Base-by-base conservation (phyloP, 2,888 invertebrate species). In the Malachius bipustulatus region DNA sequence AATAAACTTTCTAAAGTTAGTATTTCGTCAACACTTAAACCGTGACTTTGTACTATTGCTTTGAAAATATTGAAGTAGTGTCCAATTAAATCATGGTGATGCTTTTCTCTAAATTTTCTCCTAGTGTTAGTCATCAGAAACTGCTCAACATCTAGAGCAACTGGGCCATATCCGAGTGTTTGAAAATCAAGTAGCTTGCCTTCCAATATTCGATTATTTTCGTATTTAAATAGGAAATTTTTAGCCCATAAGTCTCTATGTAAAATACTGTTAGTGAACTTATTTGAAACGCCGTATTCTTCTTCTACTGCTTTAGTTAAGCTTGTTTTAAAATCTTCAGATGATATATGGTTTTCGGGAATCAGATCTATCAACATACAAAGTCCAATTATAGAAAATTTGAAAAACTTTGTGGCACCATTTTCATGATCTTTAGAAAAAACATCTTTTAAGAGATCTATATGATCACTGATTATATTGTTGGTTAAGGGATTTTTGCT, bases 181-280 rank as follows among this genome's bases (percentile, higher is more conserved):
- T 59, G 59, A 37, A 48, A 59, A 42, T 59, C 59, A 10, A 59
- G 38, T 8, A 58, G 39, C 38, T 50, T 47, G 8, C 47, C 44
- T 2, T 47, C 38, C 2, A 35, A 30, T 16, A 38, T 29, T 14
- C 39, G 43, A 8, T 47, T 34, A 14, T 45, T 27, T 4, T 31
- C 31, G 19, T 55, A 55, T 13, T 35, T 37, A 40, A 50, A 54
- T 13, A 59, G 38, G 30, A 59, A 53, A 38, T 59, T 59, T 30
- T 53, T 57, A 2, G 43, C 39, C 59, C 59, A 58, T 16, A 57
- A 36, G 39, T 58, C 57, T 13, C 52, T 50, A 33, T 59, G 59
- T 3, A 54, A 30, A 3, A 55, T 16, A 3, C 52, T 49, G 12
- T 35, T 40, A 35, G 36, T 42, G 14, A 45, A 40, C n/a, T 42